Evolutionary conservation across 2,888 invertebrate species (phyloP), one percentile per base, ranked within the genome.

Genomic region (Agonopterix alstromeriana): DNA sequence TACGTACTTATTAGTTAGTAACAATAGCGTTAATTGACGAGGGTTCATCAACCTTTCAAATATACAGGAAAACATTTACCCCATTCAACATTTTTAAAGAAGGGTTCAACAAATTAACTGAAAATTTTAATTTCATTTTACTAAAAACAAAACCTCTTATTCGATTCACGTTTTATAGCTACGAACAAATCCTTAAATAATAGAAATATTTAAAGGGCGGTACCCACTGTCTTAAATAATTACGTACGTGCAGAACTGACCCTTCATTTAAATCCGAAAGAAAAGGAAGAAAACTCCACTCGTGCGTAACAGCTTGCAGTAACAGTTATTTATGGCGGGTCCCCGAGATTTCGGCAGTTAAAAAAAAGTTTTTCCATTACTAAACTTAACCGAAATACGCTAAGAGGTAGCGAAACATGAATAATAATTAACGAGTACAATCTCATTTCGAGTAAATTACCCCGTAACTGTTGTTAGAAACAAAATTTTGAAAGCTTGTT

Each of bases 291-390:
- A 72, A 65, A 63, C 64, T 69, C 67, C 67, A 71, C 59, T 67
- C 85, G 85, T 85, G 87, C 88, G 86, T 79, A 87, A 84, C 87
- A 87, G 83, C 83, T 84, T 83, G 84, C 75, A 63, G 69, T 73
- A 73, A 77, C 84, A 82, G 82, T 78, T 86, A 87, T 87, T 88
- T 88, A 87, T 82, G 73, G 69, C 69, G 63, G 68, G 69, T 69
- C 72, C 70, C 72, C 71, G 70, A 80, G 81, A 84, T 84, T 83
- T 77, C 56, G 70, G 73, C 73, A 77, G 77, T 77, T 79, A 73
- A 76, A 82, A 27, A 74, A 82, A 86, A 86, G 71, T 85, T 87
- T 86, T 82, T 81, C 82, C 84, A 86, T 85, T 85, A 79, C 73
- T 60, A 69, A 85, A 84, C 73, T 77, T 71, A 65, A 67, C 70